Evolutionary conservation across 2,113 vertebrate species (phyloP).

Genomic region (Corythornis vintsioides): DNA sequence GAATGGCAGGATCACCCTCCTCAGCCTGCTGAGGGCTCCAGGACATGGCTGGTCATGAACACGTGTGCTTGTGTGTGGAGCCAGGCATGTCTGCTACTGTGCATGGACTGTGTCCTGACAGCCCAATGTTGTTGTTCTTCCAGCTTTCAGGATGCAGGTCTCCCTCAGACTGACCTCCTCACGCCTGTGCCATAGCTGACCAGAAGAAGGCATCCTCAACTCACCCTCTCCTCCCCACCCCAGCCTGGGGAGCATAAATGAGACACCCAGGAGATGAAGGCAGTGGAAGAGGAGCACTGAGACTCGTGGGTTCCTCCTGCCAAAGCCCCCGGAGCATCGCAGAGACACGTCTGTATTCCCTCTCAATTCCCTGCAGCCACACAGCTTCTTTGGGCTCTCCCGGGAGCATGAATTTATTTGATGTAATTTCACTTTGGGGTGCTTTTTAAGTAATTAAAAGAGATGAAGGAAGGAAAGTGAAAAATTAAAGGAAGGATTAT

Average conservation of each 20-base stretch:
- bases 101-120: rapidly evolving
- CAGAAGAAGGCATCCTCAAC: neutral
- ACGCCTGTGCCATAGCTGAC: rapidly evolving
- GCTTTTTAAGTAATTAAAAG: slow-evolving; percentile 16
- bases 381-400: neutral
- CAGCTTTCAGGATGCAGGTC: neutral
- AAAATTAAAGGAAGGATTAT: neutral
- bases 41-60: neutral
- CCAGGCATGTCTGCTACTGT: neutral
- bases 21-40: neutral
- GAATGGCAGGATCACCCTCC: neutral
- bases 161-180: neutral
- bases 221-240: neutral
- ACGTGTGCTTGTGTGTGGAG: neutral
- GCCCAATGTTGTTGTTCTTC: neutral
- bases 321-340: neutral
- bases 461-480: neutral
- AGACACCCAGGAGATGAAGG: neutral
- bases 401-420: neutral
- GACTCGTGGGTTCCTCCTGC: neutral
- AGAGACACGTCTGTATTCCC: rapidly evolving
- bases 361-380: neutral
- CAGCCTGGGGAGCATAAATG: rapidly evolving
- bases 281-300: neutral
- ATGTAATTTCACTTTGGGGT: slow-evolving; percentile 25